A percentile compares a stretch with the other conserved stretches of the same genome.
Conservation (phyloP, 2,888 invertebrate genomes). For the Phaedon cochleariae region DNA sequence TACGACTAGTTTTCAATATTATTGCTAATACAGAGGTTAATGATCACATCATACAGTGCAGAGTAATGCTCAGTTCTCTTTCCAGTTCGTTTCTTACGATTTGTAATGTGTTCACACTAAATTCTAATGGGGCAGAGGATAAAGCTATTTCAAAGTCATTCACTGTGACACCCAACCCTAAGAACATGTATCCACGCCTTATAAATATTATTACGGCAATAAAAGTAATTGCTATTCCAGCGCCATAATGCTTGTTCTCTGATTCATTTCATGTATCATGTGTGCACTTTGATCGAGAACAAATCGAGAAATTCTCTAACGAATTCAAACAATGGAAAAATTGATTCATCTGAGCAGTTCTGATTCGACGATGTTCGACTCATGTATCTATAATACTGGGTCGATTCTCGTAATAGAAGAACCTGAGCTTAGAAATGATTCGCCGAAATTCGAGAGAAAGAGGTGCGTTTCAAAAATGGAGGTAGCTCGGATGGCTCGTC, state of each 20-base stretch:
- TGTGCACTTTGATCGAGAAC: conserved; percentile 4
- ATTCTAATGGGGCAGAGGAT: conserved; percentile 16
- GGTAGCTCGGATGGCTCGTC: no score
- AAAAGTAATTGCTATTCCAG: conserved; percentile 13
- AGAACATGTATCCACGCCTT: conserved; percentile 33
- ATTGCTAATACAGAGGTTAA: no score
- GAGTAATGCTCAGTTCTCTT: background rate
- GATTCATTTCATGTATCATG: conserved; percentile 11
- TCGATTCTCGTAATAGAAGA: no score
- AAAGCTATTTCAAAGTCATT: conserved; percentile 27
- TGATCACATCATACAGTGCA: no score
- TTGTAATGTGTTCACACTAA: background rate
- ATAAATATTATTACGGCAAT: conserved; percentile 24
- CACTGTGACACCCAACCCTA: conserved; percentile 37
- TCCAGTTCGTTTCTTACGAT: background rate
- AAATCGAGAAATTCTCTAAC: conserved; percentile 13
- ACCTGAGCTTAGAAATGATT: no score
- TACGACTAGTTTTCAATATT: no score
- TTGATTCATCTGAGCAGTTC: no score
- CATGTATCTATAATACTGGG: no score
- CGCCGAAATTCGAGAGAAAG: no score
- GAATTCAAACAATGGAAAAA: background rate
- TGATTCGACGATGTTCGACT: no score
- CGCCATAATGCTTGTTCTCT: conserved; percentile 10
- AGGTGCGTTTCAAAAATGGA: no score